Evolutionary conservation across 1,140 invertebrate species (phyloP), one percentile per base, ranked within the genome.

Genomic region (Anadara kagoshimensis): DNA sequence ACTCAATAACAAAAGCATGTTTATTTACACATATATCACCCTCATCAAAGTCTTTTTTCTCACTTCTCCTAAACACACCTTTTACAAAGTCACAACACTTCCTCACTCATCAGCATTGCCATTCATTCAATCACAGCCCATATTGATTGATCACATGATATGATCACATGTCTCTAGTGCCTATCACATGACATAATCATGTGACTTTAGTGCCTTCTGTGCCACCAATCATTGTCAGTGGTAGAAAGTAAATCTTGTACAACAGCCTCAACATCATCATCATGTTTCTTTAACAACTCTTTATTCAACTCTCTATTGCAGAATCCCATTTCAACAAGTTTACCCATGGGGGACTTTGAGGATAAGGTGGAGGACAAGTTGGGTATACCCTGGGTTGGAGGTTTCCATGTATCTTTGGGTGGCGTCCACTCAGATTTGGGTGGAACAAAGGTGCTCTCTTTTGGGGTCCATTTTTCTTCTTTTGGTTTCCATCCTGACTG

Each of bases 301-400:
- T 80, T 65, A 73, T 89, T 89, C n/a, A 78, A 66, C 20, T 79
- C 69, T 20, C 83, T 57, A 70, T 89, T 85, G 58, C 78, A 81
- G 70, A 89, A 89, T 29, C 87, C 87, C 87, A 89, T 89, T 49
- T 84, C 84, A 10, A 84, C 72, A 8, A 89, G 69, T 53, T 87
- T 82, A 24, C 70, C 71, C 83, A 89, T 83, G 22, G 78, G 69
- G 5, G 77, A 71, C 67, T 20, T 64, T 36, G 44, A 54, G 18
- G 14, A 43, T 3, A 7, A 36, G 10, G 22, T 44, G 69, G 26
- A 43, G 62, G 1, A 26, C 70, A 64, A 61, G 73, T 1, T 22
- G 65, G 29, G 7, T 36, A 36, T 36, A 36, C 29, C 29, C 24
- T 61, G 64, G 29, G 74, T 26, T 14, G 73, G 70, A n/a, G 80